Evolutionary conservation across 53 echinoderm and acorn worm species (phyloP).

Genomic region (Stichopus horrens): DNA sequence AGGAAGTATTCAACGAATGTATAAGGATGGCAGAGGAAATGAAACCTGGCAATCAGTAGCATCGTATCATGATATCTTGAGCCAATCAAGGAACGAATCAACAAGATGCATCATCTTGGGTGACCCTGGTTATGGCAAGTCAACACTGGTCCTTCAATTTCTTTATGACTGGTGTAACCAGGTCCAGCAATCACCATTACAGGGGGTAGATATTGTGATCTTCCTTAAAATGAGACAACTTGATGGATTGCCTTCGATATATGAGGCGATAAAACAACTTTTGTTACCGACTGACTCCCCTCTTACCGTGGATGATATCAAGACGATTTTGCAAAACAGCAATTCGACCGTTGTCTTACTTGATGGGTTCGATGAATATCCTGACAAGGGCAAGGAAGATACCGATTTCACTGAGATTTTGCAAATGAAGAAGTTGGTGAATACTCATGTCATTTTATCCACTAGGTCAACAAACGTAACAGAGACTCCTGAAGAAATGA

Average conservation of each 20-base stretch:
- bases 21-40: no score
- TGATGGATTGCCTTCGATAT: conserved; percentile 1
- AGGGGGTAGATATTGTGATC: not conserved
- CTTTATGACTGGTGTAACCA: conserved; percentile 10
- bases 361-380: conserved; percentile 37
- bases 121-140: conserved; percentile 31
- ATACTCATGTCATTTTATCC: no score
- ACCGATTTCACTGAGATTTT: no score
- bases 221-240: conserved; percentile 4
- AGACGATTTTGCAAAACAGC: not conserved
- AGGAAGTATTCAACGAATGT: no score
- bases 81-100: not conserved
- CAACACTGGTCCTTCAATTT: not conserved
- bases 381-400: not conserved
- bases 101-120: conserved; percentile 14
- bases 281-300: not conserved
- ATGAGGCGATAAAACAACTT: conserved; percentile 7
- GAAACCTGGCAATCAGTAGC: not conserved
- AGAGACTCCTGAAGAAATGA: no score
- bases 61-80: conserved; percentile 13
- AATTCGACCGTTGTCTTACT: not conserved
- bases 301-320: not conserved
- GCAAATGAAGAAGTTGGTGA: no score
- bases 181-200: not conserved
- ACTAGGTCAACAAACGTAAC: no score